phyloP scores from a whole-genome alignment of 2,113 vertebrate species.

The Rhea americana region DNA sequence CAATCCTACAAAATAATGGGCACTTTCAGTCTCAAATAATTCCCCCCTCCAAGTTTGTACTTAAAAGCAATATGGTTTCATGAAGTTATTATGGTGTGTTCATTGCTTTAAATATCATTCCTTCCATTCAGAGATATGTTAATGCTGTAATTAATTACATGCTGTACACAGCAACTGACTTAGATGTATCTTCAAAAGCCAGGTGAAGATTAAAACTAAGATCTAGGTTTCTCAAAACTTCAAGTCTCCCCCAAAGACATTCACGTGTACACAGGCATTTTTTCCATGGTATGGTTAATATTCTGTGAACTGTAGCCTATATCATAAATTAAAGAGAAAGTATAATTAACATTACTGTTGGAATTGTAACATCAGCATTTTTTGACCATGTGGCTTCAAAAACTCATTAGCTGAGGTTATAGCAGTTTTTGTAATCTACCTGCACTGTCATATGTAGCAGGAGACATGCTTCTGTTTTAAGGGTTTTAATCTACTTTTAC shows the following conservation, averaged over 20 bases:
- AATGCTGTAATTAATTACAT: conserved; percentile 26
- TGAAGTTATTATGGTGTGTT: not conserved
- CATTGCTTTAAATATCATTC: not conserved
- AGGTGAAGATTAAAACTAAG: not conserved
- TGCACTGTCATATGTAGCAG: not conserved
- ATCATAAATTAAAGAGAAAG: conserved; percentile 19
- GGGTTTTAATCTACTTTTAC: not conserved
- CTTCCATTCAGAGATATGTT: not conserved
- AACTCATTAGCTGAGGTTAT: not conserved
- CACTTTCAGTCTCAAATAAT: not conserved
- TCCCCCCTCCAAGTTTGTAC: not conserved
- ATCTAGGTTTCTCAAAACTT: not conserved
- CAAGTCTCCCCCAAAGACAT: conserved; percentile 24
- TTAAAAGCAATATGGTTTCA: not conserved
- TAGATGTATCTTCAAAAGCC: conserved; percentile 31
- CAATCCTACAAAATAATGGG: not conserved
- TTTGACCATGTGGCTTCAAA: not conserved
- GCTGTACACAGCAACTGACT: not conserved
- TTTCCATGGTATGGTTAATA: not conserved
- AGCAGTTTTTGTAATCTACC: not conserved
- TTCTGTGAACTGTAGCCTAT: not conserved
- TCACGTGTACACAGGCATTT: not conserved
- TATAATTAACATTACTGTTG: not conserved
- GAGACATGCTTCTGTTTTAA: not conserved
- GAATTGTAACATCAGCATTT: not conserved